A percentile compares a stretch with the other conserved stretches of the same genome.
phyloP scores from a whole-genome alignment of 2,113 vertebrate species.

The Falcunculus frontatus region DNA sequence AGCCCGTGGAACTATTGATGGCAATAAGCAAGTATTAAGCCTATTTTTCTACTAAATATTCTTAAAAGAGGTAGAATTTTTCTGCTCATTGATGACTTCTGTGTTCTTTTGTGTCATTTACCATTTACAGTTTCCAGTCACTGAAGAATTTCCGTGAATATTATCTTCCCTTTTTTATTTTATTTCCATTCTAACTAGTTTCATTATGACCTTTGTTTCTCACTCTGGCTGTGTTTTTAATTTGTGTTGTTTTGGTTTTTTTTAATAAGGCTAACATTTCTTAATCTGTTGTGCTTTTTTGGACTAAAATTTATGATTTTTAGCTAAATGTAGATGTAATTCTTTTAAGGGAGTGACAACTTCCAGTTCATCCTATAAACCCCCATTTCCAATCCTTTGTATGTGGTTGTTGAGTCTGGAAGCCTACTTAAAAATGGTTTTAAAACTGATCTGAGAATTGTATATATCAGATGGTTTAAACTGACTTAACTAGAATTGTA shows the following conservation, averaged over 20 bases:
- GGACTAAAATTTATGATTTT: background rate
- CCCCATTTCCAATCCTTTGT: background rate
- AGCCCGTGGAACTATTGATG: background rate
- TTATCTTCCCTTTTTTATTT: background rate
- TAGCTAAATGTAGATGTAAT: background rate
- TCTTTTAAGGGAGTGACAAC: background rate
- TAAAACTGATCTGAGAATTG: background rate
- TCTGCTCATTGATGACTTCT: background rate
- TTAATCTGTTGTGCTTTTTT: background rate
- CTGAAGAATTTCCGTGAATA: background rate
- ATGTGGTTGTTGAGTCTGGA: background rate
- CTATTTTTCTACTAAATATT: background rate
- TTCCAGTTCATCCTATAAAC: background rate
- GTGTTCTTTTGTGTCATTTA: background rate
- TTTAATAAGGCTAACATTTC: background rate
- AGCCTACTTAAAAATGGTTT: background rate
- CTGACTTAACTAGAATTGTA: background rate
- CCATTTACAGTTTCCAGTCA: background rate
- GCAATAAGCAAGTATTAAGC: background rate
- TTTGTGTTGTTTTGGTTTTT: background rate
- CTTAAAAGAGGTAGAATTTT: background rate
- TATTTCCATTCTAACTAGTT: background rate
- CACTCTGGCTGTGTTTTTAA: background rate
- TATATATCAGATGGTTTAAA: background rate
- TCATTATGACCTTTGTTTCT: background rate